Evolutionary conservation across 1,140 invertebrate genomes (phyloP).

Genomic region (Drosophila paulistorum): DNA sequence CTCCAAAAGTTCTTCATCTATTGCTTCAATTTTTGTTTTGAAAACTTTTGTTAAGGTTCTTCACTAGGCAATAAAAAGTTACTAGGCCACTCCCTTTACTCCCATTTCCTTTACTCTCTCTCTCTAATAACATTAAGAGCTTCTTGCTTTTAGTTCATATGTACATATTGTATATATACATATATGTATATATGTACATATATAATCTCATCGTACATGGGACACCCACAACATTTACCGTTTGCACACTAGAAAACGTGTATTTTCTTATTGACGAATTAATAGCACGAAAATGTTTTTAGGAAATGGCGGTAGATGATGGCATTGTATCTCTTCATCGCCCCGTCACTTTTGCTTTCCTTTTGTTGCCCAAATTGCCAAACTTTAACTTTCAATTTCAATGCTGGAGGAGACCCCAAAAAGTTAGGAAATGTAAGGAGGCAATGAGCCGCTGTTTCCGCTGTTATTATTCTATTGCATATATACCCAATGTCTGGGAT

Average conservation of each 20-base stretch:
- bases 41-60: conserved; percentile 9
- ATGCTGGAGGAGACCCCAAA: not conserved
- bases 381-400: conserved; percentile 9
- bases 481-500: not conserved
- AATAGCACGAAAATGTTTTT: conserved; percentile 49
- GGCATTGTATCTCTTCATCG: conserved; percentile 15
- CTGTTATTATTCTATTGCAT: not conserved
- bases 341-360: conserved; percentile 35
- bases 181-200: no score
- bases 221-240: conserved; percentile 14
- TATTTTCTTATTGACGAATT: conserved; percentile 54
- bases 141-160: not conserved
- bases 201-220: not conserved
- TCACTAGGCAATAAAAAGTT: conserved; percentile 11
- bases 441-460: not conserved
- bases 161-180: no score
- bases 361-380: conserved; percentile 6
- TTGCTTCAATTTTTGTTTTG: conserved; percentile 7
- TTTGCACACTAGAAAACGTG: conserved; percentile 16
- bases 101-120: not conserved
- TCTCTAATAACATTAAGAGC: conserved; percentile 9
- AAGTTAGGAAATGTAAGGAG: no score
- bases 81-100: not conserved
- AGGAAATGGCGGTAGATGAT: conserved; percentile 26
- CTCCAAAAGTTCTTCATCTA: conserved; percentile 4